Evolutionary conservation across 2,888 invertebrate species (phyloP), one percentile per base, ranked within the genome.

Genomic region (Melipona bicolor): DNA sequence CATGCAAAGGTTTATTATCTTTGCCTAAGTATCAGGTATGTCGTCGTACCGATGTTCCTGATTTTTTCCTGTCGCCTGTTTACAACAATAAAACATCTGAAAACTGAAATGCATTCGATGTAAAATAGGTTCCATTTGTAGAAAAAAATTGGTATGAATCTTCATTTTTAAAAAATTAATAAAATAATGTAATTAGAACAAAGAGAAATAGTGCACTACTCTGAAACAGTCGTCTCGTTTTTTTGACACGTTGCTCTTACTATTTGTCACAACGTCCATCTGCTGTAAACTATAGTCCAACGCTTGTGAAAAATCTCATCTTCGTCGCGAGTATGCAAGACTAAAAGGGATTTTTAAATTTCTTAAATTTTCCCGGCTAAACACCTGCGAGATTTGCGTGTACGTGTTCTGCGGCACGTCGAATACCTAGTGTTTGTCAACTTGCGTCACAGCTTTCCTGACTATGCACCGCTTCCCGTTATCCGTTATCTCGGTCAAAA

Each of bases 401-500:
- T 76, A 76, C 75, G 82, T 81, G 81, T 36, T 21, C 17, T 19
- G 27, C 19, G 61, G 27, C 82, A 83, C 82, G 82, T 75, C 49
- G 56, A 27, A 15, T 5, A 2, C 5, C 32, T 49, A 43, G 6
- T 54, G 24, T 62, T 52, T 2, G 3, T 32, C 32, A 4, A 43
- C 21, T 50, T 62, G 76, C 71, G 76, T 83, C 81, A 81, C 54
- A n/a, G 71, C 49, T 67, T 83, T 62, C 75, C 70, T 36, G 65
- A 27, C n/a, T 52, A 27, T 50, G 69, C 73, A 50, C 49, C 21
- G 9, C 24, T 76, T 67, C 67, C 81, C 75, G 71, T 82, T 83
- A 83, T 83, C 81, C 75, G 71, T 81, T 83, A 83, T 83, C 82
- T 81, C 71, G 69, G 24, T 62, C 59, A 62, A 68, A 71, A 70